phyloP scores from a whole-genome alignment of 2,113 vertebrate genomes.

The Toxotes chatareus region DNA sequence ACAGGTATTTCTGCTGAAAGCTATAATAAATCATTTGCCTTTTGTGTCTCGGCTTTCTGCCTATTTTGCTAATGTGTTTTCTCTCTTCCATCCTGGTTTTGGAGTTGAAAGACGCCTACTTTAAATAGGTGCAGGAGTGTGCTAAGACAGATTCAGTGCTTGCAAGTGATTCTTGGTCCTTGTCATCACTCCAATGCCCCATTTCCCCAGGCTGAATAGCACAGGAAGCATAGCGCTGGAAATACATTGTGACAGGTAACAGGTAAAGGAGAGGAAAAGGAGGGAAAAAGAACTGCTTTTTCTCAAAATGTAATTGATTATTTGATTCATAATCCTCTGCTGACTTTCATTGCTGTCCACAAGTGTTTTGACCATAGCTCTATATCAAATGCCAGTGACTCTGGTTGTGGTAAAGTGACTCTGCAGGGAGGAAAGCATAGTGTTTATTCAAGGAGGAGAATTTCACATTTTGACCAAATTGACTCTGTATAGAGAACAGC shows the following conservation, averaged over 20 bases:
- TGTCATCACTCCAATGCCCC: constrained; percentile 80
- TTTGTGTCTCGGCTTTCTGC: constrained; percentile 74
- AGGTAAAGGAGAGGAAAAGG: constrained; percentile 56
- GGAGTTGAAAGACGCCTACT: constrained; percentile 71
- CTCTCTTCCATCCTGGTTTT: constrained; percentile 56
- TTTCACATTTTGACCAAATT: constrained; percentile 78
- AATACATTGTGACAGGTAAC: constrained; percentile 41
- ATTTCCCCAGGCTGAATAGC: constrained; percentile 71
- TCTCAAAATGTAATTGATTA: constrained; percentile 39
- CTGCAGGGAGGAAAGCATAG: constrained; percentile 85
- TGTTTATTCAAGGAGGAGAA: constrained; percentile 78
- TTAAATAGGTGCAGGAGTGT: constrained; percentile 60
- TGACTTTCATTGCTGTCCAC: constrained; percentile 63
- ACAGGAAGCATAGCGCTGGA: constrained; percentile 55
- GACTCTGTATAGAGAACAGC: constrained; percentile 71
- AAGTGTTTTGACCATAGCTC: constrained; percentile 68
- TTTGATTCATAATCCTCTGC: constrained; percentile 35
- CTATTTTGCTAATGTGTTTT: constrained; percentile 79
- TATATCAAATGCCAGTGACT: constrained; percentile 81
- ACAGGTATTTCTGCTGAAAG: constrained; percentile 81
- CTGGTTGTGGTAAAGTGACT: constrained; percentile 87
- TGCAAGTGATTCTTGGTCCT: constrained; percentile 62
- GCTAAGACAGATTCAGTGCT: constrained; percentile 50
- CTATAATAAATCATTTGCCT: constrained; percentile 82
- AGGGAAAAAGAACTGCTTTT: constrained; percentile 19